Percentiles rank a stretch among this genome's conserved stretches.
Evolutionary conservation across 2,797 vertebrate species (phyloP).

Genomic region (Crypturellus tataupa): DNA sequence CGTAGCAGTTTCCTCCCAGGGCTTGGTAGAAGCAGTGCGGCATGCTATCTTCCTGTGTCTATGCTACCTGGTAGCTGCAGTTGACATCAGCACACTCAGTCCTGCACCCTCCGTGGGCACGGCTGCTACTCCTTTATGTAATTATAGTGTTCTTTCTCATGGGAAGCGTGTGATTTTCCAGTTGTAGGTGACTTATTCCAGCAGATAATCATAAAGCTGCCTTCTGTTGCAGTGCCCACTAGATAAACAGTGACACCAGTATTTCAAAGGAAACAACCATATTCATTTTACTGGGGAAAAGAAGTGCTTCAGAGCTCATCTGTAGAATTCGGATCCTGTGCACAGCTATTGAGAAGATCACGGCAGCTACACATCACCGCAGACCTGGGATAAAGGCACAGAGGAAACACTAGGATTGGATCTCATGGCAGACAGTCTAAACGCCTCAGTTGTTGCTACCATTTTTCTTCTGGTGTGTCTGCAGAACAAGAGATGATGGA

Average conservation of each 20-base stretch:
- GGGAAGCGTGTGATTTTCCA: not conserved
- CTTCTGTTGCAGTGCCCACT: not conserved
- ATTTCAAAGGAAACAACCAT: not conserved
- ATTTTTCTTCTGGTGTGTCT: not conserved
- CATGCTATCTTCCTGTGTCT: not conserved
- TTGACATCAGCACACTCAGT: not conserved
- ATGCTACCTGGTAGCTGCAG: not conserved
- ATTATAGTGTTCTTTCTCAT: not conserved
- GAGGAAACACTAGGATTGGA: not conserved
- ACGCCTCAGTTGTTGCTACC: not conserved
- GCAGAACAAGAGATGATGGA: not conserved
- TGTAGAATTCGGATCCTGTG: not conserved
- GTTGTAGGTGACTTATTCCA: not conserved
- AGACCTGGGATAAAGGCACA: not conserved
- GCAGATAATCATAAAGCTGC: not conserved
- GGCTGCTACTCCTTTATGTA: rapidly evolving
- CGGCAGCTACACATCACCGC: rapidly evolving
- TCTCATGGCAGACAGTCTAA: not conserved
- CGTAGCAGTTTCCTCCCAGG: not conserved
- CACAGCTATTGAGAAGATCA: not conserved
- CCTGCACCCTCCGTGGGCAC: not conserved
- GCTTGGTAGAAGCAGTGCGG: not conserved
- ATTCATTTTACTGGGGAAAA: rapidly evolving
- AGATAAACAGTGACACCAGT: rapidly evolving
- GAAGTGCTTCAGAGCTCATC: rapidly evolving